These are phyloP conservation scores for Eurois occulta DNA, from an alignment of 2,888 invertebrate genomes.

Conservation along the genomic window DNA sequence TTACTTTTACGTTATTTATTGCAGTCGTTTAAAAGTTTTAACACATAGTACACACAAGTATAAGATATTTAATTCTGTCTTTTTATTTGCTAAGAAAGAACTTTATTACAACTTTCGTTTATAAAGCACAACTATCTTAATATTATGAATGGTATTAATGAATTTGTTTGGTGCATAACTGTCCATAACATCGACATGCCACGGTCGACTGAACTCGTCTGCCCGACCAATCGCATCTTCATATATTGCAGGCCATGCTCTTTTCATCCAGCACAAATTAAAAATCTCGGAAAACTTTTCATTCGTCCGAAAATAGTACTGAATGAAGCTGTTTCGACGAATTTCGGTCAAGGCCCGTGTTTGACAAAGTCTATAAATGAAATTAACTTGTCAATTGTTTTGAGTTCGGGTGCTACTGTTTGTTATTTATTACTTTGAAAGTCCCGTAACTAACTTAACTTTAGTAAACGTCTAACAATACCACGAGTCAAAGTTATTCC, in stretches of 20 bases:
- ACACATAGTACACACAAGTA: neutral
- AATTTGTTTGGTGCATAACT: conserved; percentile 27
- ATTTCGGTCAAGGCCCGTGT: conserved; percentile 7
- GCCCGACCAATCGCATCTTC: conserved; percentile 37
- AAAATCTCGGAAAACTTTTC: conserved; percentile 31
- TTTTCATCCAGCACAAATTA: conserved; percentile 36
- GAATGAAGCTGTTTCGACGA: conserved; percentile 29
- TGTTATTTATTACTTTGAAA: conserved; percentile 31
- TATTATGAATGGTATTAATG: conserved; percentile 12
- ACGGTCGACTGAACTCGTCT: conserved; percentile 32
- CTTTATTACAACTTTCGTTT: neutral
- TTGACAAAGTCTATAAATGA: conserved; percentile 25
- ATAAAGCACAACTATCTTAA: neutral
- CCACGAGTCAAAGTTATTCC: conserved; percentile 23
- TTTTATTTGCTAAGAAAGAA: neutral
- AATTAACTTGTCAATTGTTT: conserved; percentile 49
- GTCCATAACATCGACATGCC: conserved; percentile 22
- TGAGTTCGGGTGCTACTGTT: neutral
- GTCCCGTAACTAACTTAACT: conserved; percentile 14
- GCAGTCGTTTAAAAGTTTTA: conserved; percentile 33
- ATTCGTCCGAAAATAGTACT: conserved; percentile 23
- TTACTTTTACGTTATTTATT: conserved; percentile 53
- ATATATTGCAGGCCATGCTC: conserved; percentile 34
- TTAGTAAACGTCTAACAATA: conserved; percentile 22
- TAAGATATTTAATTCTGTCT: neutral